These are phyloP conservation scores for Drosophila saltans DNA, from an alignment of 1,140 invertebrate genomes.

Conservation along the genomic window DNA sequence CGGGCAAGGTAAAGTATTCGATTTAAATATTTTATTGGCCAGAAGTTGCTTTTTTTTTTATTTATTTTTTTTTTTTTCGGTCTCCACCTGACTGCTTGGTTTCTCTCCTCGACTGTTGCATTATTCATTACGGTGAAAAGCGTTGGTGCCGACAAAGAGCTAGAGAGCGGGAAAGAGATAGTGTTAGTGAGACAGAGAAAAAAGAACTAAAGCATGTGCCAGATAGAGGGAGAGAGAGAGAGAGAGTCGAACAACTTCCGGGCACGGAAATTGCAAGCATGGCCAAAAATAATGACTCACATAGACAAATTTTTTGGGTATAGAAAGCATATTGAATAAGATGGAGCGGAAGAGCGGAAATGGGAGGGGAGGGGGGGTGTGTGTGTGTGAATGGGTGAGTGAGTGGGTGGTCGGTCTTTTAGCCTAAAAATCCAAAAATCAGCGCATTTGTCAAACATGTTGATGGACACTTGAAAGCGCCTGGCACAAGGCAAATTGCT, in stretches of 20 bases:
- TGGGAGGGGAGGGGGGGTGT: neutral
- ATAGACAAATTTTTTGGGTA: slow-evolving; percentile 40
- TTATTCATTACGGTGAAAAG: slow-evolving; percentile 68
- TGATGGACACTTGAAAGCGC: slow-evolving; percentile 76
- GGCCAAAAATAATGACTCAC: slow-evolving; percentile 79
- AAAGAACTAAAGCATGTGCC: neutral
- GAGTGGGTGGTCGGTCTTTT: neutral
- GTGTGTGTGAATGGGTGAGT: neutral
- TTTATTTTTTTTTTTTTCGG: slow-evolving; percentile 39
- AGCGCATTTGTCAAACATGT: slow-evolving; percentile 77
- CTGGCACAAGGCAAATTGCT: slow-evolving; percentile 63
- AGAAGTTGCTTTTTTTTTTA: slow-evolving; percentile 34
- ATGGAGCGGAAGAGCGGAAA: neutral
- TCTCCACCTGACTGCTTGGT: slow-evolving; percentile 21
- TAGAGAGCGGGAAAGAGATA: neutral
- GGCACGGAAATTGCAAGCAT: slow-evolving; percentile 75
- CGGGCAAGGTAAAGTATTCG: slow-evolving; percentile 51
- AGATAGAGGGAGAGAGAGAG: neutral
- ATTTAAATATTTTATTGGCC: slow-evolving; percentile 78
- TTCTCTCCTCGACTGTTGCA: slow-evolving; percentile 57
- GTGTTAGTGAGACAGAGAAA: neutral
- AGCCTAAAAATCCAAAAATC: slow-evolving; percentile 46
- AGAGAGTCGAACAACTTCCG: slow-evolving; percentile 50
- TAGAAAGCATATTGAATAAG: neutral
- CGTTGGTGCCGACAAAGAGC: slow-evolving; percentile 48